phyloP scores from a whole-genome alignment of 2,797 vertebrate species.

The Rhinella marina region DNA sequence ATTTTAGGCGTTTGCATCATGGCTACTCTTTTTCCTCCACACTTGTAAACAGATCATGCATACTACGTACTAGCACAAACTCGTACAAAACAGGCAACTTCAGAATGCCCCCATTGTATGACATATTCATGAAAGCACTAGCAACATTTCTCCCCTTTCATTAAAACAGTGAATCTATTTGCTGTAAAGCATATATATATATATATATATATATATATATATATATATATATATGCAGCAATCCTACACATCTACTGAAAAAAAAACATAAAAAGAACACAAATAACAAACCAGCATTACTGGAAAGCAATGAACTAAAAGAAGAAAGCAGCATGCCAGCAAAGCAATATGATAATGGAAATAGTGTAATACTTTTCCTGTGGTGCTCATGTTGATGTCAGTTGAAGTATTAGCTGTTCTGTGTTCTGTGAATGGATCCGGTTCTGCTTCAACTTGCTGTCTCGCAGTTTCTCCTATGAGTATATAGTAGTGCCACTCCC shows the following conservation, averaged over 20 bases:
- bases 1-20: background rate
- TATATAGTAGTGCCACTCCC: background rate
- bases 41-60: background rate
- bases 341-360: background rate
- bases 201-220: no score
- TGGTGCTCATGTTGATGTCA: conserved; percentile 9
- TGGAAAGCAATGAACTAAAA: background rate
- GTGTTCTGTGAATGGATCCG: background rate
- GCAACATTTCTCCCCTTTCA: no score
- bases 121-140: no score
- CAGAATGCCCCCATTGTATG: no score
- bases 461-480: background rate
- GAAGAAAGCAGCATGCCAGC: background rate
- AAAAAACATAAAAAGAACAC: background rate
- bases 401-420: background rate
- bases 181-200: no score
- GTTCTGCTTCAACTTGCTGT: background rate
- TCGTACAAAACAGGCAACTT: no score
- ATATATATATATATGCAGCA: no score
- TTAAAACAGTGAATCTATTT: background rate
- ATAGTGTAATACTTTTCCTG: conserved; percentile 45
- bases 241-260: background rate
- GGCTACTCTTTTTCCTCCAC: background rate
- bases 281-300: background rate
- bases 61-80: background rate